Conservation (phyloP, 2,888 invertebrate genomes). For the Meiosimyza platycephala region DNA sequence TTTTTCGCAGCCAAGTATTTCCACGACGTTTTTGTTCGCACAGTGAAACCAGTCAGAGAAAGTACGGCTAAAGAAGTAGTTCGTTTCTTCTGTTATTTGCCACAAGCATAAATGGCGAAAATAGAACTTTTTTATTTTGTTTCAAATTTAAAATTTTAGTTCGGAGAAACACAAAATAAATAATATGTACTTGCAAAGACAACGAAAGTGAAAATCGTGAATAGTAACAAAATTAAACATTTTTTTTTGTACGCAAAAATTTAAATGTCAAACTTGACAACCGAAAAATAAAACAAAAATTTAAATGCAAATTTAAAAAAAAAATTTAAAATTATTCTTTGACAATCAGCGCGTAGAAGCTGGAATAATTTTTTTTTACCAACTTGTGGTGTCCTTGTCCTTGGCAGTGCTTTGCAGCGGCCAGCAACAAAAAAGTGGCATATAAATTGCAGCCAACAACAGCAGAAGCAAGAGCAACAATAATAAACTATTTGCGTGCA, state of each 20-base stretch:
- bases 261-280: slow-evolving; percentile 17
- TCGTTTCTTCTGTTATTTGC: slow-evolving; percentile 45
- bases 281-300: not conserved
- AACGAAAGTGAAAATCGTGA: slow-evolving; percentile 20
- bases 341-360: too few species aligned
- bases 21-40: slow-evolving; percentile 15
- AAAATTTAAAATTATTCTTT: too few species aligned
- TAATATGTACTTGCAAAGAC: not conserved
- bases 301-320: not conserved
- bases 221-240: not conserved
- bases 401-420: slow-evolving; percentile 35
- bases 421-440: slow-evolving; percentile 20
- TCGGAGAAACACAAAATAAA: not conserved
- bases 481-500: not conserved
- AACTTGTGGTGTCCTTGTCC: slow-evolving; percentile 40
- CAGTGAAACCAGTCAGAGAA: slow-evolving; percentile 64
- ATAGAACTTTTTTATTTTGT: not conserved
- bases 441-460: slow-evolving; percentile 19
- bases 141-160: not conserved
- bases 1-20: slow-evolving; percentile 1
- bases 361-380: not conserved
- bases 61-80: slow-evolving; percentile 65
- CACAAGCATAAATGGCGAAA: slow-evolving; percentile 21
- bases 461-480: not conserved
- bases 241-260: not conserved